Conservation (phyloP, 2,888 invertebrate genomes). For the Drosophila borealis region DNA sequence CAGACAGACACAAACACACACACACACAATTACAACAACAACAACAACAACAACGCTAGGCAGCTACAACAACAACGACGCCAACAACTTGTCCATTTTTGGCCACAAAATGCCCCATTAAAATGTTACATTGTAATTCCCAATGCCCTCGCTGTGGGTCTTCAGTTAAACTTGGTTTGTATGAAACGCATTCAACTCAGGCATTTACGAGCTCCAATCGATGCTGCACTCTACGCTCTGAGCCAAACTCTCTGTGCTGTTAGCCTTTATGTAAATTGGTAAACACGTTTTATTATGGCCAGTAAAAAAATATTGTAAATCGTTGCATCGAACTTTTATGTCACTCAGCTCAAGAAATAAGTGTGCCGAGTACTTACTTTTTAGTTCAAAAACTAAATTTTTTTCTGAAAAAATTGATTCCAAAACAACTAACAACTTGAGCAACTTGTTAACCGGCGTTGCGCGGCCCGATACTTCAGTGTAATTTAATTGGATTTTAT, state of each 20-base stretch:
- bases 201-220: constrained; percentile 3
- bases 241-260: neutral
- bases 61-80: constrained; percentile 48
- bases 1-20: neutral
- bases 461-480: no score
- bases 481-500: no score
- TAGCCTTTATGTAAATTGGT: no score
- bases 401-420: no score
- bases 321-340: no score
- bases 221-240: neutral
- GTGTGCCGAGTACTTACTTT: no score
- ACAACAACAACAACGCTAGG: constrained; percentile 9
- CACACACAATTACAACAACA: constrained; percentile 16
- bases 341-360: no score
- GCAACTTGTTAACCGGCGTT: no score
- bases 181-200: constrained; percentile 1
- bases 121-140: constrained; percentile 64
- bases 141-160: constrained; percentile 28
- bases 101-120: constrained; percentile 74
- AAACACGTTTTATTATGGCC: no score
- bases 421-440: no score
- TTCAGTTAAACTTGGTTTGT: neutral
- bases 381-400: no score
- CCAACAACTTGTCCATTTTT: constrained; percentile 70
- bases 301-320: no score